Evolutionary conservation across 2,113 vertebrate genomes (phyloP), one percentile per base, ranked within the genome.

Genomic region (Carassius auratus): DNA sequence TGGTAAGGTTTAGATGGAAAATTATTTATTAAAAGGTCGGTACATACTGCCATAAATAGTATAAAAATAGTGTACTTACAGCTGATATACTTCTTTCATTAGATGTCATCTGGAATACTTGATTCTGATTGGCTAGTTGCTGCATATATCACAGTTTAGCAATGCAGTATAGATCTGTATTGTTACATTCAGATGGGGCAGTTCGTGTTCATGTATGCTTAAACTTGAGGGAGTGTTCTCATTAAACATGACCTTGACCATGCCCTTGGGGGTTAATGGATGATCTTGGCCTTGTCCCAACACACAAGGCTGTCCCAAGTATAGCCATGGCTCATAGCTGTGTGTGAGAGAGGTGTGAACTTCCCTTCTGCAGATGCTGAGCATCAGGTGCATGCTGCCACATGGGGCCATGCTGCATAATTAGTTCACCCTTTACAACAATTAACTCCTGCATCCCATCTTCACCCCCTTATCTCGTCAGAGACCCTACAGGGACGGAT

Each of bases 1-100:
- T 90, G 98, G 98, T 99, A 94, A 21, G 30, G 2, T n/a, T 48
- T 21, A 23, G 6, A 15, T 50, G 45, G 69, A 73, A 33, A 71
- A 0, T 21, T 21, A 61, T 73, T 14, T 36, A 26, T 80, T 33
- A 59, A 55, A 55, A 36, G 30, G 10, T 21, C 0, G 57, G 26
- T 21, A 3, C 21, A 77, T 77, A 4, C 52, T 30, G 14, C 36
- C 52, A 57, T 15, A 57, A 57, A 30, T 9, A 55, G 26, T 52
- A 13, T 19, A 21, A 19, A 71, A 38, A 10, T 38, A 0, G 23
- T 66, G 14, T 66, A 66, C 13, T 66, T 66, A 15, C 9, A 4
- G 30, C 30, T 69, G 30, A 36, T 36, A 15, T 68, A 36, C 64
- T 64, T 26, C 10, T 26, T 10, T 64, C 13, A 26, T 26, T 36